These are phyloP conservation scores for Vollenhovia emeryi DNA, from an alignment of 1,140 invertebrate species.

Conservation along the genomic window DNA sequence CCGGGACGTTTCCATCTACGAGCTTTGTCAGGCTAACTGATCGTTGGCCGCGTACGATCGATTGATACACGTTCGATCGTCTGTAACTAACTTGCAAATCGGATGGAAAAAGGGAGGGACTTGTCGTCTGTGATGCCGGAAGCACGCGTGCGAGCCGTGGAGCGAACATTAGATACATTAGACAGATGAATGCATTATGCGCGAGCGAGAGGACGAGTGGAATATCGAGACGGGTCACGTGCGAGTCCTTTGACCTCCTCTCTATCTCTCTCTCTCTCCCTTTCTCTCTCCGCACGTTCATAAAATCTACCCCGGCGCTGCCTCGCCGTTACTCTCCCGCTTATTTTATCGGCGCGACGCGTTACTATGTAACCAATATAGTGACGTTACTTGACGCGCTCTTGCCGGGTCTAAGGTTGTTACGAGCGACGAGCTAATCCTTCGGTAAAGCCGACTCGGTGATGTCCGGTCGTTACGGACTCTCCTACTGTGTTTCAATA, in stretches of 20 bases:
- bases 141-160: constrained; percentile 1
- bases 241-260: constrained; percentile 52
- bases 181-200: constrained; percentile 52
- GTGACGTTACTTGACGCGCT: constrained; percentile 50
- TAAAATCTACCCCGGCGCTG: background rate
- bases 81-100: constrained; percentile 77
- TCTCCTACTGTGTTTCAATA: constrained; percentile 71
- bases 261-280: background rate
- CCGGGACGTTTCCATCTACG: constrained; percentile 64
- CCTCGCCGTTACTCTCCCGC: background rate
- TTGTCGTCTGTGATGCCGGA: constrained; percentile 54
- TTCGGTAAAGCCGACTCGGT: constrained; percentile 25
- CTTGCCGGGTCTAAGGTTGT: constrained; percentile 2
- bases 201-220: background rate
- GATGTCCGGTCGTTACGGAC: constrained; percentile 51
- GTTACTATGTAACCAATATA: constrained; percentile 40
- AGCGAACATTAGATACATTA: constrained; percentile 69
- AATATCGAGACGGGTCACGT: constrained; percentile 15
- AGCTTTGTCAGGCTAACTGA: constrained; percentile 76
- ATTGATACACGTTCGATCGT: constrained; percentile 77
- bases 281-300: background rate
- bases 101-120: constrained; percentile 60
- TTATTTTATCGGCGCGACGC: constrained; percentile 31
- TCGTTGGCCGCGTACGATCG: constrained; percentile 73
- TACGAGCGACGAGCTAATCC: constrained; percentile 60